Conservation (phyloP, 2,113 vertebrate species). For the Athene cunicularia region DNA sequence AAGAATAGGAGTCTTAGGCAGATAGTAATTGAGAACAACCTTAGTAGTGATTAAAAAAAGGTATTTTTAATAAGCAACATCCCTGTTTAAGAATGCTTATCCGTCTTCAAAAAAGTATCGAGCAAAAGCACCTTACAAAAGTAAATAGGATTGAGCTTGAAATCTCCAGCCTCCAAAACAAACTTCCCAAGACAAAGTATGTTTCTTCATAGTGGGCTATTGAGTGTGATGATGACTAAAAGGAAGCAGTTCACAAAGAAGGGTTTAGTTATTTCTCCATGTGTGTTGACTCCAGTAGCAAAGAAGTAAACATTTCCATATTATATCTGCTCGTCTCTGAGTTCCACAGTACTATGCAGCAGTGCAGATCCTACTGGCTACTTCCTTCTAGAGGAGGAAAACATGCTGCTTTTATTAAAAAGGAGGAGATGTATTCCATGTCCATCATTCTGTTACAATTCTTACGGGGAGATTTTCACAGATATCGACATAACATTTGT, state of each 20-base stretch:
- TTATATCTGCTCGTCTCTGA: fast-evolving
- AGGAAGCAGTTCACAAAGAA: background rate
- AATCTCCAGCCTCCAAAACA: background rate
- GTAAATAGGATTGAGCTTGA: background rate
- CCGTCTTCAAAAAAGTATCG: background rate
- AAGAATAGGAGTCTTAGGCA: background rate
- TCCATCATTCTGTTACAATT: background rate
- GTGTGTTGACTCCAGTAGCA: background rate
- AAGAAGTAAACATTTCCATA: background rate
- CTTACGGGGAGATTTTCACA: background rate
- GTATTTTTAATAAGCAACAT: background rate
- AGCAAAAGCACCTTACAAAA: background rate
- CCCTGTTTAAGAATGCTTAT: background rate
- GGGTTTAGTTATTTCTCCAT: background rate
- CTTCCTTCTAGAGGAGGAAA: background rate
- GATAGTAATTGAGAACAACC: background rate
- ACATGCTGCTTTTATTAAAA: background rate
- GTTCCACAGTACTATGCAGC: background rate
- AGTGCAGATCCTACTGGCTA: background rate
- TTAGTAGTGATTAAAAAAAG: background rate
- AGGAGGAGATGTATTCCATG: background rate
- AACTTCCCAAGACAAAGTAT: background rate
- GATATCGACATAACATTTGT: background rate
- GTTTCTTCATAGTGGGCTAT: background rate
- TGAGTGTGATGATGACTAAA: background rate